Conservation (phyloP, 2,113 vertebrate species). For the Hyperopisus bebe region DNA sequence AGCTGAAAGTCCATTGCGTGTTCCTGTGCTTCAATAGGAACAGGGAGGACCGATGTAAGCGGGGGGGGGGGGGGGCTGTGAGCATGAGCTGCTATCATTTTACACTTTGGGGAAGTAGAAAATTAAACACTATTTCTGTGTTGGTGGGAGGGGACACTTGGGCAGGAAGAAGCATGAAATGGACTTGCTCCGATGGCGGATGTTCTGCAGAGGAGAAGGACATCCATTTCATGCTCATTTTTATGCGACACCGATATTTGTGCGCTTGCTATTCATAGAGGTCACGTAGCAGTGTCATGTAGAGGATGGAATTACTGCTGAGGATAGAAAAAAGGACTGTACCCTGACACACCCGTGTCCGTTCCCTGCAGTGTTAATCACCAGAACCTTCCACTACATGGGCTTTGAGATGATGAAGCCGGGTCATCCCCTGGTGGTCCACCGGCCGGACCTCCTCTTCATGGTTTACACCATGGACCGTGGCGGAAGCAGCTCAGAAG, state of each 20-base stretch:
- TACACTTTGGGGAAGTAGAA: neutral
- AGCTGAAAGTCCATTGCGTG: conserved; percentile 76
- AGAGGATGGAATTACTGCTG: neutral
- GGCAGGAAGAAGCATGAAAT: neutral
- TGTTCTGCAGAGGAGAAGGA: neutral
- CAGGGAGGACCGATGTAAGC: conserved; percentile 76
- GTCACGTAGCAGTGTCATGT: neutral
- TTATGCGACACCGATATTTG: neutral
- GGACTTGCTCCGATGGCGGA: neutral
- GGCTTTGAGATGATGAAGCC: conserved; percentile 94
- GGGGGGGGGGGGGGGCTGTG: neutral
- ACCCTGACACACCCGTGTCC: conserved; percentile 13
- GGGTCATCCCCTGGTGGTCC: conserved; percentile 79
- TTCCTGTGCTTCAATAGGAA: conserved; percentile 79
- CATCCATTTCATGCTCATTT: neutral
- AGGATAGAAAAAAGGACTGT: neutral
- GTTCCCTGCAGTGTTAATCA: conserved; percentile 72
- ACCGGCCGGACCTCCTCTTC: conserved; percentile 82
- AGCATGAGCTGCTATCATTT: neutral
- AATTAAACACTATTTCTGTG: neutral
- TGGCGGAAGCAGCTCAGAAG: conserved; percentile 79
- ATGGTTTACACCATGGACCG: conserved; percentile 92
- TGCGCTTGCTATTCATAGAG: neutral
- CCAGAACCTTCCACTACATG: conserved; percentile 94
- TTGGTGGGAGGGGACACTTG: neutral